Conservation (phyloP, 2,113 vertebrate genomes). For the Eulemur macaco region DNA sequence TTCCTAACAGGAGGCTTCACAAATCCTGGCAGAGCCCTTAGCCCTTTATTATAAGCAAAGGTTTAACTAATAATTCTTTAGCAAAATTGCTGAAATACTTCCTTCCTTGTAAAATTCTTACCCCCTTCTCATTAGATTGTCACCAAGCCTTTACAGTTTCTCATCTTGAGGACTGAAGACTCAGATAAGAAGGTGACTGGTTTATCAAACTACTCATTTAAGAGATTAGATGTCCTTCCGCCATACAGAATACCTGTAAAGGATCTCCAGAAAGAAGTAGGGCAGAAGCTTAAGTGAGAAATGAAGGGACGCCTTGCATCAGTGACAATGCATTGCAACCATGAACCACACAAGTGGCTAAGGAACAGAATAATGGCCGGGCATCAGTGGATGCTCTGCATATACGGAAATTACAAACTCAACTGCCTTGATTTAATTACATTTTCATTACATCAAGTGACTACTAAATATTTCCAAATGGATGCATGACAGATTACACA, state of each 20-base stretch:
- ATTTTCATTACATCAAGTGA: not conserved
- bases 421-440: not conserved
- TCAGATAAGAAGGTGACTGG: not conserved
- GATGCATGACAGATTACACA: not conserved
- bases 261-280: not conserved
- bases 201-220: not conserved
- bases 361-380: not conserved
- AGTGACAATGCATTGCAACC: not conserved
- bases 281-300: not conserved
- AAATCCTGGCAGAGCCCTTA: not conserved
- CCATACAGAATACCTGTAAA: not conserved
- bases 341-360: not conserved
- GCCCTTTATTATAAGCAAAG: not conserved
- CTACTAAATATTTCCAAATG: constrained; percentile 25
- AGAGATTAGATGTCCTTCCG: not conserved
- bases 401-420: not conserved
- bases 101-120: not conserved
- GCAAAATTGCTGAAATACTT: not conserved
- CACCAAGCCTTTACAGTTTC: not conserved
- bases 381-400: not conserved
- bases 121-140: not conserved
- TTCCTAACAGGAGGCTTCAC: not conserved
- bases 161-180: not conserved
- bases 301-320: not conserved
- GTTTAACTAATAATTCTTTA: not conserved